A percentile compares a stretch with the other conserved stretches of the same genome.
These are phyloP conservation scores for Tarsius wallacei DNA, from an alignment of 2,797 vertebrate genomes.

Conservation along the genomic window DNA sequence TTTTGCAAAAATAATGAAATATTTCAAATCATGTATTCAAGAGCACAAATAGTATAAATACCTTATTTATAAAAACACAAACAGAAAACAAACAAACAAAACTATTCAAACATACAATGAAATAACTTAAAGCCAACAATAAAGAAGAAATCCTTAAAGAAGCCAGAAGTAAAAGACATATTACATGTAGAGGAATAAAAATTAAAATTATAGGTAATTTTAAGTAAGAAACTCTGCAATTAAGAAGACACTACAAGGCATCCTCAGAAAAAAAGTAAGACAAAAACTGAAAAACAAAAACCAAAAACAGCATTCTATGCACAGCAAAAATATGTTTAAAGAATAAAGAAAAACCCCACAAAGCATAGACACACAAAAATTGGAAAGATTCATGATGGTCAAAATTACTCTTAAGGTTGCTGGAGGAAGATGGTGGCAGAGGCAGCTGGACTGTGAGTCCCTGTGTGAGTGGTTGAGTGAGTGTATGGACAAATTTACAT, in stretches of 20 bases:
- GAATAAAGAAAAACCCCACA: background rate
- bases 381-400: background rate
- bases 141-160: background rate
- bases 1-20: background rate
- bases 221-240: background rate
- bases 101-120: background rate
- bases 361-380: background rate
- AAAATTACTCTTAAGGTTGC: background rate
- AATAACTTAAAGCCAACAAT: background rate
- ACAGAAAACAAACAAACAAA: background rate
- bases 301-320: background rate
- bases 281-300: background rate
- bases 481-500: too few species aligned
- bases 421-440: too few species aligned
- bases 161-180: background rate
- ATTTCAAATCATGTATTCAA: background rate
- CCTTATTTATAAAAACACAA: background rate
- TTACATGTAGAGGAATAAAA: background rate
- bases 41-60: background rate
- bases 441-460: too few species aligned
- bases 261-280: background rate
- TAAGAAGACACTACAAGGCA: background rate
- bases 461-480: too few species aligned
- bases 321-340: background rate
- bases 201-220: background rate